phyloP scores from a whole-genome alignment of 2,113 vertebrate species.

The Synodontis membranacea region DNA sequence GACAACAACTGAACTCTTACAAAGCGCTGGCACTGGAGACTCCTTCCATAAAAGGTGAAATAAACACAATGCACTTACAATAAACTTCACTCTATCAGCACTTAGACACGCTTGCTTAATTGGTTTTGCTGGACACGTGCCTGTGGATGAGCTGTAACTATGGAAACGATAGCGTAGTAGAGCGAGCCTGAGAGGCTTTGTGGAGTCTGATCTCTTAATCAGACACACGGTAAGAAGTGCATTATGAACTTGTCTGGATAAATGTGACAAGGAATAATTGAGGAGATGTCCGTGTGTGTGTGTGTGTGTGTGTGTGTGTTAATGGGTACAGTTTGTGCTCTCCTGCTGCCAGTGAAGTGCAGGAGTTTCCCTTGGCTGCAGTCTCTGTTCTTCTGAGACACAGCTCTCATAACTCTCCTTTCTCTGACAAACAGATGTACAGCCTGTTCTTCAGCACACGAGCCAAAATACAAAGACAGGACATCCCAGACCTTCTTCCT shows the following conservation, averaged over 20 bases:
- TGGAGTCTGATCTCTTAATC: background rate
- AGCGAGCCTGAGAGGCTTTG: background rate
- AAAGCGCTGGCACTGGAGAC: background rate
- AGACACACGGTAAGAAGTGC: background rate
- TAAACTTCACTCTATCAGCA: too few species aligned
- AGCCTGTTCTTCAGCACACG: background rate
- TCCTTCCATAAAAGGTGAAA: background rate
- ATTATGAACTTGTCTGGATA: background rate
- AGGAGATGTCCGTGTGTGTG: background rate
- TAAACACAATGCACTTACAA: too few species aligned
- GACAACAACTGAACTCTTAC: too few species aligned
- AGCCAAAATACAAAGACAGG: conserved; percentile 48
- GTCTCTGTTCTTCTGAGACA: conserved; percentile 58
- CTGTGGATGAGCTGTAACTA: background rate
- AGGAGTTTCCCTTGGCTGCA: conserved; percentile 53
- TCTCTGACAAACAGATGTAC: conserved; percentile 15
- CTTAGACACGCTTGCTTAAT: background rate
- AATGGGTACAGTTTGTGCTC: conserved; percentile 60
- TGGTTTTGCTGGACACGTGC: background rate
- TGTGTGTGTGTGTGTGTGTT: background rate
- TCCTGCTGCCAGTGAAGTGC: conserved; percentile 37
- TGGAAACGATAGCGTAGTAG: background rate
- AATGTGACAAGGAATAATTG: background rate
- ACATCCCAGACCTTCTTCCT: conserved; percentile 25
- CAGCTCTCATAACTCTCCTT: conserved; percentile 47